Base-by-base conservation (phyloP, 1,140 invertebrate genomes). In the Drosophila tropicalis region DNA sequence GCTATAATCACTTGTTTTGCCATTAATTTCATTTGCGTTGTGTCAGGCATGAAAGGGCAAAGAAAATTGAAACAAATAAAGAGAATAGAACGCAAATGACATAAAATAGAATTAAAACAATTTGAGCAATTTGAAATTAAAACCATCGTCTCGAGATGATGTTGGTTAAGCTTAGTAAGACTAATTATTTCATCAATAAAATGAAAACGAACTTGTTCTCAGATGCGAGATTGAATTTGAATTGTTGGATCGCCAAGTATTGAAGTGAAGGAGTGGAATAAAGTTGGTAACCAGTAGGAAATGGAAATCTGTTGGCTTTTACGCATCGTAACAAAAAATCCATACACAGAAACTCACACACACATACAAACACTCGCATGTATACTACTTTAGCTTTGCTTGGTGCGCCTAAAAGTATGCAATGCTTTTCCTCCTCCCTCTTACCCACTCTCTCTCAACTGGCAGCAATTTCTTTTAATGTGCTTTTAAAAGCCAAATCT, bases 401-500 rank as follows among this genome's bases (percentile, higher is more conserved):
- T 58, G 36, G 56, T 58, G 32, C 32, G 39, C 60, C 60, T 39
- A 62, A 62, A 62, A 65, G 62, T 36, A 29, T 40, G 34, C 44
- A 36, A 65, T 12, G 40, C 9, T 44, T 62, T 47, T 12, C 19
- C 5, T 12, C 19, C 2, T 79, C 62, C 79, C 76, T 84, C 81
- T 80, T 3, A 4, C 3, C 0, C 62, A 73, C 7, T 84, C 64
- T 81, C 80, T 84, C 73, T 41, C 62, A 40, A 25, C 19, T 62
- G 56, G 79, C 63, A 67, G 69, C 83, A 82, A 86, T 87, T 86
- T 73, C 79, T 83, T 89, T 79, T 86, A 87, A 86, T 86, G 83
- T 82, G 69, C 76, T 86, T 86, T 86, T 86, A 86, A 86, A 82
- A 79, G 83, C 69, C 83, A 87, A 79, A 87, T 86, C 79, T 87